phyloP scores from a whole-genome alignment of 2,797 vertebrate species.

The Cyprinella venusta region DNA sequence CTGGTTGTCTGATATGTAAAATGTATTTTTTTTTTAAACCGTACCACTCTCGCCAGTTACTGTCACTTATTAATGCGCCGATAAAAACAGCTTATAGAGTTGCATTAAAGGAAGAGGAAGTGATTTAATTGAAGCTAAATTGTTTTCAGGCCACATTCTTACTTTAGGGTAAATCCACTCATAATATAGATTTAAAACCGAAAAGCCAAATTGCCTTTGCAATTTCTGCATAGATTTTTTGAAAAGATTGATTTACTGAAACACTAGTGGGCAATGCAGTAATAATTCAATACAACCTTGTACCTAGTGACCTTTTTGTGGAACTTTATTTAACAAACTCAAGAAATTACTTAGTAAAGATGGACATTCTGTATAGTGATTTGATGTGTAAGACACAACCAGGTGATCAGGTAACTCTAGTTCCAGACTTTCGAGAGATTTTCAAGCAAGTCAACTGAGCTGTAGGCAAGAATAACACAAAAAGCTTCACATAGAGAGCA shows the following conservation, averaged over 20 bases:
- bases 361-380: conserved; percentile 36
- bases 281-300: conserved; percentile 4
- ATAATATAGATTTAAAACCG: conserved; percentile 53
- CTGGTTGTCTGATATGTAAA: conserved; percentile 50
- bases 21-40: neutral
- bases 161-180: conserved; percentile 58
- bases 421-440: conserved; percentile 17
- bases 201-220: conserved; percentile 44
- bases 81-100: conserved; percentile 59
- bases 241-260: conserved; percentile 16
- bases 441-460: neutral
- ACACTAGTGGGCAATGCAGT: neutral
- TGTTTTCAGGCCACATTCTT: conserved; percentile 55
- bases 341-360: conserved; percentile 29
- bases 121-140: conserved; percentile 63
- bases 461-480: conserved; percentile 8
- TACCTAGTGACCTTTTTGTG: conserved; percentile 38
- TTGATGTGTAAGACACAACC: conserved; percentile 38
- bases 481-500: neutral
- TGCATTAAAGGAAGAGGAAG: conserved; percentile 59
- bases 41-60: conserved; percentile 51
- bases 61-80: conserved; percentile 51
- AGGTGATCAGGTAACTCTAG: conserved; percentile 42
- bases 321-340: conserved; percentile 46
- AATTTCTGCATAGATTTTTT: conserved; percentile 24